Evolutionary conservation across 2,888 invertebrate genomes (phyloP), one percentile per base, ranked within the genome.

Genomic region (Diplolepis rosae): DNA sequence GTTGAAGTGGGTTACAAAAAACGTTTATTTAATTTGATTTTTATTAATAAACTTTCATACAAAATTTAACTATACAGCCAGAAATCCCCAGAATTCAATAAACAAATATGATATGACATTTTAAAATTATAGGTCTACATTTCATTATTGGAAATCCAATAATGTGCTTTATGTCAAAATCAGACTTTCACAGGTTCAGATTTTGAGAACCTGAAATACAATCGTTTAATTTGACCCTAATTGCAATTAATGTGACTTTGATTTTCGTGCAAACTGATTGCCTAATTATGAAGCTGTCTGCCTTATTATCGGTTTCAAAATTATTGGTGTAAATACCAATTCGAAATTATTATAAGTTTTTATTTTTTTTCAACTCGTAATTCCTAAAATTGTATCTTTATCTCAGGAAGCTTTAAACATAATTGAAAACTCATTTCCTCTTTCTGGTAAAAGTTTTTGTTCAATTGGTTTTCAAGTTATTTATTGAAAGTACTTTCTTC

Each of bases 391-490:
- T 50, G 6, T 18, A 18, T 45, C 45, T 45, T 7, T 15, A 4
- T 1, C 15, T 45, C 9, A 15, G 18, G 18, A 32, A 32, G 18
- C 54, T 35, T 39, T 24, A 61, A 56, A 7, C 39, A 35, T 35
- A 22, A 39, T 39, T 39, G 61, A 61, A 61, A 32, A 39, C 13
- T 61, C 13, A 61, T 39, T 61, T 61, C 13, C n/a, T 2, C 24
- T n/a, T 39, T 24, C 11, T 39, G n/a, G 9, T n/a, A 7, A 15
- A 39, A 24, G 61, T 61, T 32, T 27, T 24, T 24, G 24, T 24
- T n/a, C 35, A 61, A 61, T 61, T 61, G n/a, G 24, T 61, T 61
- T 27, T 61, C 9, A 27, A 4, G 27, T 61, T 61, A 39, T 39
- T 61, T 61, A 61, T 39, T 7, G 24, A 13, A 35, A 13, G 22